Base-by-base conservation (phyloP, 1,140 invertebrate species). In the Eriosoma lanigerum region DNA sequence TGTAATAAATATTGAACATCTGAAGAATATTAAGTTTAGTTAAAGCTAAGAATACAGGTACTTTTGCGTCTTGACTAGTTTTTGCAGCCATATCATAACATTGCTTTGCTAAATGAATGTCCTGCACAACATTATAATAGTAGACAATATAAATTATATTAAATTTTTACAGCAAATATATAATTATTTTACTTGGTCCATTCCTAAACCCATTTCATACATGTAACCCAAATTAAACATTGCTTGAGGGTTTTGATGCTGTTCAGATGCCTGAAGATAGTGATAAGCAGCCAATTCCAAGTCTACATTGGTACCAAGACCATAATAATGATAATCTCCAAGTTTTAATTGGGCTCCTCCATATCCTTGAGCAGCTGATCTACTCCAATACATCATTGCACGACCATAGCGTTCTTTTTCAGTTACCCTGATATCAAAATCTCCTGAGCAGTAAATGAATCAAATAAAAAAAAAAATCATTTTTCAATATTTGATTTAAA, bases 221-320 rank as follows among this genome's bases (percentile, higher is more conserved):
- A 99, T 99, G 85, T 99, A 99, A 4, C 96, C 98, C 62, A 99
- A 89, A 88, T 99, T 99, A 85, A 99, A 99, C 92, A 98, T 97
- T 9, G 98, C 98, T 85, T 99, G 98, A 0, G 98, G 94, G 87
- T 96, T 98, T 84, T 96, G 92, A 83, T 98, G 95, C 82, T 96
- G 93, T 81, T 99, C 97, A 1, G 95, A 96, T 0, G 98, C 98
- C 80, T 95, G 90, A 83, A 96, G 90, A 86, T 91, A 92, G 83
- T 99, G 95, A 82, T 91, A 90, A 0, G 96, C 97, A 1, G 98
- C 97, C 8, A 91, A 91, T 86, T 98, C 95, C 84, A 96, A 97
- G 86, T 99, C 97, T 0, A 93, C 89, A n/a, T 90, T 88, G 0
- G 96, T 94, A 17, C 96, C 96, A 82, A 92, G 89, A 2, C 96